A percentile compares a stretch with the other conserved stretches of the same genome.
Evolutionary conservation across 2,888 invertebrate genomes (phyloP).

Genomic region (Xestia c-nigrum): DNA sequence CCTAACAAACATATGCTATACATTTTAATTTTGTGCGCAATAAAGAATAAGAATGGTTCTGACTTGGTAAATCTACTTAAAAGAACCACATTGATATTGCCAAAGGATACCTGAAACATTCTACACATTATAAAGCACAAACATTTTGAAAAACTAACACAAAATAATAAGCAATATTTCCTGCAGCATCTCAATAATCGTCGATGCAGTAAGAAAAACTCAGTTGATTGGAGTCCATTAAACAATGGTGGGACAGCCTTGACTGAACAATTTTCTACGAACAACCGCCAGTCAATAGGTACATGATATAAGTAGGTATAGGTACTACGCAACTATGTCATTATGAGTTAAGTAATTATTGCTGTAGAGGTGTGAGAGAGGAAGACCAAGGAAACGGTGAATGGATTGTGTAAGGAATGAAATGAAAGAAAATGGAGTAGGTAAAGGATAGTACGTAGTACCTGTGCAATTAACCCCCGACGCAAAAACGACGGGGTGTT

Average conservation of each 20-base stretch:
- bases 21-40: too few species aligned
- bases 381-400: too few species aligned
- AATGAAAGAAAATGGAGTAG: too few species aligned
- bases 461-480: too few species aligned
- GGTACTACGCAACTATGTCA: constrained; percentile 14
- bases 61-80: background rate
- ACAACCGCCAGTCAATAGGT: background rate
- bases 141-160: background rate
- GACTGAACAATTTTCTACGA: constrained; percentile 40
- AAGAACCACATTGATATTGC: background rate
- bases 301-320: too few species aligned
- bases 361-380: background rate
- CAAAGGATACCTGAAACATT: background rate
- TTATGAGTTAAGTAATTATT: constrained; percentile 32
- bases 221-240: constrained; percentile 21
- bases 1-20: background rate
- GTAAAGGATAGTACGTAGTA: too few species aligned
- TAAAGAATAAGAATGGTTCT: background rate
- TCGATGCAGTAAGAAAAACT: constrained; percentile 7
- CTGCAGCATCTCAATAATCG: background rate
- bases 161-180: background rate
- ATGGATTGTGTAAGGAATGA: too few species aligned
- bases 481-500: too few species aligned
- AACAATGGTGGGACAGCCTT: constrained; percentile 62
- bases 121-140: background rate